A percentile compares a stretch with the other conserved stretches of the same genome.
Evolutionary conservation across 2,113 vertebrate genomes (phyloP).

Genomic region (Gobio gobio): DNA sequence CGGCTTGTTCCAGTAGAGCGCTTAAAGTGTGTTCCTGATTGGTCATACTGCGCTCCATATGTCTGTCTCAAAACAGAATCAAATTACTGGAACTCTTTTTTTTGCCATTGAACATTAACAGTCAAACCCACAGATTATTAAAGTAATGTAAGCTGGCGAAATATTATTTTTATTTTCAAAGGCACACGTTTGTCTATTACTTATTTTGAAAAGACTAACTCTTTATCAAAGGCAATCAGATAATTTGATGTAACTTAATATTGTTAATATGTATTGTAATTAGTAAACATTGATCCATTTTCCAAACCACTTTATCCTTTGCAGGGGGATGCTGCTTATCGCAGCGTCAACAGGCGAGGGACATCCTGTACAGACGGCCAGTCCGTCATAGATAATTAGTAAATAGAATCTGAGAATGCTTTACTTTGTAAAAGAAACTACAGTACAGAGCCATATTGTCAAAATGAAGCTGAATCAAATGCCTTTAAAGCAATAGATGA

Average conservation of each 20-base stretch:
- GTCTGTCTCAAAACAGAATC: constrained; percentile 9
- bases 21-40: constrained; percentile 75
- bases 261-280: background rate
- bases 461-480: constrained; percentile 2
- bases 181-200: background rate
- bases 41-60: constrained; percentile 69
- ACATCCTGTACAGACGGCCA: no score
- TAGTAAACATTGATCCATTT: background rate
- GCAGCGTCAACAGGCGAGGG: no score
- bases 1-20: constrained; percentile 81
- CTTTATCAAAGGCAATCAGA: background rate
- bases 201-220: background rate
- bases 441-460: background rate
- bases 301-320: no score
- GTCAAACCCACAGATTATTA: background rate
- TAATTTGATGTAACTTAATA: background rate
- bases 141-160: background rate
- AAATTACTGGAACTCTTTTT: background rate
- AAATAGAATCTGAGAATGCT: background rate
- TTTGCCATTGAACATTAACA: background rate
- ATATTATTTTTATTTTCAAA: background rate
- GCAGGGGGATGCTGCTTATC: no score
- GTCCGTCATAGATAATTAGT: no score
- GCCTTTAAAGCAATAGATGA: background rate
- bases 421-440: background rate